Evolutionary conservation across 1,140 invertebrate genomes (phyloP), one percentile per base, ranked within the genome.

Genomic region (Neotoxoptera formosana): DNA sequence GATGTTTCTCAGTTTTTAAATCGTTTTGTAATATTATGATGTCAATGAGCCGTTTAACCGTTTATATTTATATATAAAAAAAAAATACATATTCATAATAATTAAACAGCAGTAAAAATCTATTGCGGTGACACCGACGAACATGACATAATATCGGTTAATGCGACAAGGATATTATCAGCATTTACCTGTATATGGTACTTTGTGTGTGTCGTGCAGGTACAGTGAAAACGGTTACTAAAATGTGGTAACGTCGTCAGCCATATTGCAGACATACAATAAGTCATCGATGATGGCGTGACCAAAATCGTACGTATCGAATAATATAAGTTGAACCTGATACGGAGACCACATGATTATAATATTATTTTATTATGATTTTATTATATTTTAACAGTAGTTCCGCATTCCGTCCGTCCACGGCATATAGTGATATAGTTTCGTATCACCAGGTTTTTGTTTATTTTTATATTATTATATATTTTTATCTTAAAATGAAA

Each of bases 81-180:
- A 60, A 30, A 60, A 67, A 60, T 30, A 48, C 48, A 4, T 17
- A 51, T 51, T 17, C 14, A 20, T 51, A 51, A 4, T 48, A 48
- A 48, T 11, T 17, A n/a, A 67, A 67, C 20, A 30, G 8, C 60
- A n/a, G 30, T 67, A n/a, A 11, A 67, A n/a, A n/a, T 67, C 60
- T 30, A 67, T 67, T 17, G n/a, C 25, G 56, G 3, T n/a, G 60
- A n/a, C 30, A 67, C 60, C 30, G 30, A 7, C 14, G 30, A 67
- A 67, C 30, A 67, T 11, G 11, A 67, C 30, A n/a, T n/a, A n/a
- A n/a, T 67, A 67, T 67, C 30, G 3, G 23, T 67, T 67, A 67
- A 0, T 3, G 4, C 30, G 6, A 67, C 30, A n/a, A n/a, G 0
- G 4, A 14, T 11, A n/a, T 67, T 2, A n/a, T n/a, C n/a, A n/a